Evolutionary conservation across 2,888 invertebrate species (phyloP), one percentile per base, ranked within the genome.

Genomic region (Eupithecia inturbata): DNA sequence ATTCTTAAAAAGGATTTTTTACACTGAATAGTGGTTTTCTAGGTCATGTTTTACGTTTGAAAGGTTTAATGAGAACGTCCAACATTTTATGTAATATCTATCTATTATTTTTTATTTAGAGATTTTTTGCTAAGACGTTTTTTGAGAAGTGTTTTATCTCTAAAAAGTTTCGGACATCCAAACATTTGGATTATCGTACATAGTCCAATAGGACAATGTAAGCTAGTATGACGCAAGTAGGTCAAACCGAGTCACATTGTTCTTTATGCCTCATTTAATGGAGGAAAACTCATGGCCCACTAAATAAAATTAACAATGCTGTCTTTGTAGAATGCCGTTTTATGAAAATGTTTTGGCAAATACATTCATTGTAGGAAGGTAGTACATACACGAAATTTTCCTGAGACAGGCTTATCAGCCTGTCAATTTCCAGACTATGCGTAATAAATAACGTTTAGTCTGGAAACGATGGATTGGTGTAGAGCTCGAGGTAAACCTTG

Each of bases 271-370:
- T 64, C 33, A 4, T n/a, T 4, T 36, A 33, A 64, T 64, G 33
- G 33, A 63, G 36, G 62, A 64, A 64, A 64, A 64, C 33, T 64
- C 63, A 64, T 64, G 63, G 36, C n/a, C 19, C 12, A 49, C 10
- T 31, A 68, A 53, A 67, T 73, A 41, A 33, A 64, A 64, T 64
- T 64, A 64, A 64, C 63, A 36, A 64, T 33, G 63, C 33, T 36
- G 33, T 64, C 31, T 64, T 64, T 64, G 63, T 36, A 64, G 19
- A 33, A 12, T 64, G n/a, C 19, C 19, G 31, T 36, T 36, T 36
- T 33, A 19, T 33, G 31, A n/a, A 33, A 64, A 31, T 64, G 36
- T 31, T 36, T 36, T 31, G 19, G 36, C 63, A 64, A 36, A 33
- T 64, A 33, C 3, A n/a, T 63, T 63, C 33, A 53, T 22, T 22